Percentiles rank a stretch among this genome's conserved stretches.
Conservation (phyloP, 2,888 invertebrate genomes). For the Thymelicus acteon region DNA sequence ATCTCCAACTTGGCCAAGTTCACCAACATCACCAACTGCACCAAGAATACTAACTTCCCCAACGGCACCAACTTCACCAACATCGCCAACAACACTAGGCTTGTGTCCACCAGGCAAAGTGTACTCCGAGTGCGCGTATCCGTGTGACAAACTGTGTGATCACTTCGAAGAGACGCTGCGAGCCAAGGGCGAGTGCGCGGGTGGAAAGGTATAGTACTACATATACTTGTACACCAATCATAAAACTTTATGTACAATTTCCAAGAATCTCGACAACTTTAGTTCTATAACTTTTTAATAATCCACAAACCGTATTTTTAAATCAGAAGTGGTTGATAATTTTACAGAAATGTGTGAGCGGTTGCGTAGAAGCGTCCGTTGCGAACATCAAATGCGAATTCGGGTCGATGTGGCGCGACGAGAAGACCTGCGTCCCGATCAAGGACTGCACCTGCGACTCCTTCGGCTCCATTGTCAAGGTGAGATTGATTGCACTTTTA, state of each 20-base stretch:
- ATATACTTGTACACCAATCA: neutral
- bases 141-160: constrained; percentile 89
- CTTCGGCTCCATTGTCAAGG: constrained; percentile 87
- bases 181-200: constrained; percentile 69
- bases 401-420: constrained; percentile 89
- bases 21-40: constrained; percentile 20
- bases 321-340: neutral
- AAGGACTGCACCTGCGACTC: constrained; percentile 91
- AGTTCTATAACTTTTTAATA: too few species aligned
- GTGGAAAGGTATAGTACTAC: constrained; percentile 61
- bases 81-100: constrained; percentile 18
- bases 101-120: constrained; percentile 76
- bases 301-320: too few species aligned
- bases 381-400: constrained; percentile 78
- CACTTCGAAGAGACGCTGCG: constrained; percentile 82
- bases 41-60: neutral
- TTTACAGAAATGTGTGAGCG: constrained; percentile 69
- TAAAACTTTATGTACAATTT: too few species aligned
- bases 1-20: too few species aligned
- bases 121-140: constrained; percentile 89
- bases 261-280: too few species aligned
- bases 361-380: constrained; percentile 59
- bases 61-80: neutral
- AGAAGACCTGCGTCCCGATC: constrained; percentile 88
- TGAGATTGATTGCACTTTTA: constrained; percentile 49